These are phyloP conservation scores for Graphium colonna DNA, from an alignment of 2,888 invertebrate genomes.

Conservation along the genomic window DNA sequence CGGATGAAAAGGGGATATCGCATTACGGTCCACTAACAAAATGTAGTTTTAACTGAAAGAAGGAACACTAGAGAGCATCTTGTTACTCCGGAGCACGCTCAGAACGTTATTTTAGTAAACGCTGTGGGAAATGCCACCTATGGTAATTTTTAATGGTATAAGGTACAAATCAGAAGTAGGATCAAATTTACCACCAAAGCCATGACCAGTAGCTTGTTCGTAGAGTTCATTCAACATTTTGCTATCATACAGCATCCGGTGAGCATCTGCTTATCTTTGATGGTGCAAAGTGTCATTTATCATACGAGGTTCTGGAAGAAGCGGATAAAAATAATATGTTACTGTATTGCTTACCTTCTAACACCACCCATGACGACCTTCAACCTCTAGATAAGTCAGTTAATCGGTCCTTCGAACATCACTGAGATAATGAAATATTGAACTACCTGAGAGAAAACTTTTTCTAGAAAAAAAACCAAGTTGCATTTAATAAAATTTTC, in stretches of 20 bases:
- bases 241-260: constrained; percentile 25
- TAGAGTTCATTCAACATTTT: constrained; percentile 28
- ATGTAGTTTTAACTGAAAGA: constrained; percentile 12
- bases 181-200: constrained; percentile 30
- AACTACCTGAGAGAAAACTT: constrained; percentile 14
- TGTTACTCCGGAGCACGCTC: constrained; percentile 24
- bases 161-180: constrained; percentile 24
- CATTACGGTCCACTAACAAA: constrained; percentile 29
- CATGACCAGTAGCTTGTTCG: constrained; percentile 27
- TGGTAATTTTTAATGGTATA: not conserved
- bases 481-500: constrained; percentile 27
- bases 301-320: constrained; percentile 26
- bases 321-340: constrained; percentile 25
- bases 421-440: constrained; percentile 21
- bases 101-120: constrained; percentile 28
- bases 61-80: not conserved
- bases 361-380: constrained; percentile 22
- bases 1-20: constrained; percentile 16
- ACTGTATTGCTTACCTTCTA: constrained; percentile 24
- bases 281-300: constrained; percentile 24
- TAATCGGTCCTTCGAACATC: constrained; percentile 24
- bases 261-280: constrained; percentile 33
- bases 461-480: too few relatives aligned
- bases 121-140: constrained; percentile 25
- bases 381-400: constrained; percentile 26